Evolutionary conservation across 2,888 invertebrate genomes (phyloP), one percentile per base, ranked within the genome.

Genomic region (Sarcophaga variegata): DNA sequence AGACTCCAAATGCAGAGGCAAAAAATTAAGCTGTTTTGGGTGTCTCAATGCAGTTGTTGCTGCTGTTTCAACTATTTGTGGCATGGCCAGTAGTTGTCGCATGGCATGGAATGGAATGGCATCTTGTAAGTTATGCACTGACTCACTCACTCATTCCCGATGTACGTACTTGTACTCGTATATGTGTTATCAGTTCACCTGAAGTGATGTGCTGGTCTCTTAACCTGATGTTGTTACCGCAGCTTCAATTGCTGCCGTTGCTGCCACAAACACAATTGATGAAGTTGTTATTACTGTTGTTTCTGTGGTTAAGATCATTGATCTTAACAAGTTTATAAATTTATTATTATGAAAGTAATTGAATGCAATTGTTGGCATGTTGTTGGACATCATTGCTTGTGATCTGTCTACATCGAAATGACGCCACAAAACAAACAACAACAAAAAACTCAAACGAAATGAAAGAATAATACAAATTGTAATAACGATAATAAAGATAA

Each of bases 271-370:
- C 81, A 72, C 78, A 79, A 77, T 85, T 82, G 76, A 85, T 81
- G 78, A 75, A 78, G 81, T 84, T 87, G 84, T 83, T 86, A 86
- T 87, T 87, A 83, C 85, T 72, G 84, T 88, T 86, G 84, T 83
- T 88, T 86, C 54, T 81, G 74, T 83, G 12, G 81, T 84, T 87
- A 76, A 86, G 85, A 85, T 88, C 88, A 87, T 85, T 84, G 88
- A 84, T 86, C 84, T 88, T 86, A 83, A 86, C 79, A 86, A 82
- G 85, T 79, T 85, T 81, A 76, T 82, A 85, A 85, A 82, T 82
- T 85, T 86, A 83, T 86, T 86, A 86, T 86, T 86, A 83, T 86
- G 86, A 86, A 86, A 86, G 86, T 86, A 86, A 86, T 86, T 86
- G 83, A 83, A 83, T 80, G 70, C 86, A 86, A 86, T 86, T 82